These are phyloP conservation scores for Gymnocypris eckloni DNA, from an alignment of 2,797 vertebrate genomes.

Conservation along the genomic window DNA sequence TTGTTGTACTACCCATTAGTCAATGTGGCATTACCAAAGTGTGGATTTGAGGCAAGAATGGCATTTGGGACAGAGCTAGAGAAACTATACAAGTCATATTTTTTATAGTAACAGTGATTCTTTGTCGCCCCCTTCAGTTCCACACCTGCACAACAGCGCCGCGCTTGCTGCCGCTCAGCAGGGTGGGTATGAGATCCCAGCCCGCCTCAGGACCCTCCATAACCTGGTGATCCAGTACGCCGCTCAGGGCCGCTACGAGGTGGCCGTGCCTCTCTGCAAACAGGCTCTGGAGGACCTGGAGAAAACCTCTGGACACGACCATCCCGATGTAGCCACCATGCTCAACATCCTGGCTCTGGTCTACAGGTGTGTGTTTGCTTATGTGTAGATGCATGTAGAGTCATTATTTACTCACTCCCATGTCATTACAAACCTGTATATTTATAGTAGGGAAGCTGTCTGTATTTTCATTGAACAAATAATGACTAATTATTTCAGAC, in stretches of 20 bases:
- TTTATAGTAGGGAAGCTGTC: no score
- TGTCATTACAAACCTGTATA: neutral
- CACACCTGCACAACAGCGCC: conserved; percentile 76
- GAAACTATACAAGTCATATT: neutral
- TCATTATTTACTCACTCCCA: neutral
- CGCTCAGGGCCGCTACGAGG: conserved; percentile 88
- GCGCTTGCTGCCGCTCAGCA: conserved; percentile 81
- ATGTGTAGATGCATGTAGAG: neutral
- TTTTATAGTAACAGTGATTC: neutral
- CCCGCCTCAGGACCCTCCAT: conserved; percentile 82
- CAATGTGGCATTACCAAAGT: neutral
- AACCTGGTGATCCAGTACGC: conserved; percentile 90
- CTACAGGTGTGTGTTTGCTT: conserved; percentile 65
- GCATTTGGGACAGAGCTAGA: neutral
- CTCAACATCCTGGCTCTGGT: conserved; percentile 87
- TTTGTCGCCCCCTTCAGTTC: conserved; percentile 65
- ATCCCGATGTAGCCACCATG: conserved; percentile 89
- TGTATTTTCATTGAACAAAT: neutral
- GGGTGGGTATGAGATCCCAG: conserved; percentile 86
- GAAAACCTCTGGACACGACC: conserved; percentile 86
- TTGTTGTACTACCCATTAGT: neutral
- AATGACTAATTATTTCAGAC: neutral
- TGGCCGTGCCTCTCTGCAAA: conserved; percentile 88
- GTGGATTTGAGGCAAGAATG: neutral
- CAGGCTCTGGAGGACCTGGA: conserved; percentile 87